Evolutionary conservation across 2,888 invertebrate species (phyloP), one percentile per base, ranked within the genome.

Genomic region (Strigamia maritima): DNA sequence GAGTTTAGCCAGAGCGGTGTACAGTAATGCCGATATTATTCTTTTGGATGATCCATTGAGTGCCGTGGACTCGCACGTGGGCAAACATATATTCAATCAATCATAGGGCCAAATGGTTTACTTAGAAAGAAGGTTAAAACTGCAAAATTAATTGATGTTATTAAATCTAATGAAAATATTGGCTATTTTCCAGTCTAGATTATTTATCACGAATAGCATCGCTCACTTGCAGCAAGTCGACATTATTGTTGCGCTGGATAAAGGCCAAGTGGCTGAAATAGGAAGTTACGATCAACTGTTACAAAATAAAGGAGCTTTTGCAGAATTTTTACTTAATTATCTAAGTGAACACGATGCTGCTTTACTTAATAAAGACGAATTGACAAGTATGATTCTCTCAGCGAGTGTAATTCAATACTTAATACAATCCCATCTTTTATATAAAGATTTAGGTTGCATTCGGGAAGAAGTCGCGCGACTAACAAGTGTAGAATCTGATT

Each of bases 201-300:
- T 99, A 75, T 89, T 98, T 83, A 98, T 98, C 28, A 99, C 98
- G 0, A 98, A 99, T 86, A 94, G 95, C 82, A 92, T 98, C 79
- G 94, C 95, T 12, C 97, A 94, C 87, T 89, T 98, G 82, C 93
- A 96, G 0, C 91, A 94, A 84, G 94, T 94, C 0, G 95, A 98
- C 87, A 89, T 93, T 83, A 95, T 99, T 82, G 87, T 97, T 81
- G 98, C 98, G 2, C 86, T 99, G 83, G 92, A 92, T 84, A 90
- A 93, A 83, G 98, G 98, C 0, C 89, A 90, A 83, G 90, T 98
- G 22, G 93, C 94, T 0, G 98, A 98, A 87, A 89, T 89, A 76
- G 98, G 98, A 76, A 92, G 94, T 6, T 98, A 98, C 87, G 91
- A 93, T 83, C 92, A 97, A 85, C 88, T 99, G 83, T 85, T 98